Conservation (phyloP, 2,888 invertebrate genomes). For the Pyrgus malvae region DNA sequence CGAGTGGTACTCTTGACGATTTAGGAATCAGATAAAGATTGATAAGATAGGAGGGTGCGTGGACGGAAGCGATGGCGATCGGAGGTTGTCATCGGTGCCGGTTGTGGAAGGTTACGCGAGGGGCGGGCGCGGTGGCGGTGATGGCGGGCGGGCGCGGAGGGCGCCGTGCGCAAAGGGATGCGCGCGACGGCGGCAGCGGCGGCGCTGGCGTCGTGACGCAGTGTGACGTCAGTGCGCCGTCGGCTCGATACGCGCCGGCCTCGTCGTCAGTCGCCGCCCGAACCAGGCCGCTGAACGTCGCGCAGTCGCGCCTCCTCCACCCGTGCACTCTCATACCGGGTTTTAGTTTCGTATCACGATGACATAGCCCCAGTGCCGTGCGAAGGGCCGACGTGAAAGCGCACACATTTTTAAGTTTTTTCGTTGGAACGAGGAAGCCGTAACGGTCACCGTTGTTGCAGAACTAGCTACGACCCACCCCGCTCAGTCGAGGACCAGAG, state of each 20-base stretch:
- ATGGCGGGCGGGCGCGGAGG: conserved; percentile 47
- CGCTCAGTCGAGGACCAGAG: conserved; percentile 73
- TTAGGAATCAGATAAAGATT: conserved; percentile 28
- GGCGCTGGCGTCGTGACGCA: conserved; percentile 83
- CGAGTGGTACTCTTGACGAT: conserved; percentile 25
- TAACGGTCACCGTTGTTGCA: conserved; percentile 79
- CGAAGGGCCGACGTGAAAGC: conserved; percentile 72
- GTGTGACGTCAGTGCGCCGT: conserved; percentile 87
- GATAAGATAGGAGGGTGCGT: conserved; percentile 35
- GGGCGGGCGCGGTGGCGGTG: conserved; percentile 70
- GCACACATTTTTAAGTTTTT: conserved; percentile 79
- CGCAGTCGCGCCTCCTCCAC: conserved; percentile 70
- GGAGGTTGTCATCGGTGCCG: conserved; percentile 70
- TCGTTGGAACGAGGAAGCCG: conserved; percentile 72
- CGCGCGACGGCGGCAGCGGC: conserved; percentile 67
- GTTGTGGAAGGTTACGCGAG: conserved; percentile 57
- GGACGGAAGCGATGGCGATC: conserved; percentile 54
- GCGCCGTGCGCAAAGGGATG: conserved; percentile 46
- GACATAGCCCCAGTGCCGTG: conserved; percentile 79
- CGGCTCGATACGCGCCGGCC: conserved; percentile 84
- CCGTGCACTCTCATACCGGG: conserved; percentile 76
- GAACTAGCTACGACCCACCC: conserved; percentile 77
- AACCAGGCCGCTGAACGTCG: conserved; percentile 75
- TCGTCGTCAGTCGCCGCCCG: conserved; percentile 82
- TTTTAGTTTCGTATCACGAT: conserved; percentile 78